These are phyloP conservation scores for Solen grandis DNA, from an alignment of 1,140 invertebrate genomes.

Conservation along the genomic window DNA sequence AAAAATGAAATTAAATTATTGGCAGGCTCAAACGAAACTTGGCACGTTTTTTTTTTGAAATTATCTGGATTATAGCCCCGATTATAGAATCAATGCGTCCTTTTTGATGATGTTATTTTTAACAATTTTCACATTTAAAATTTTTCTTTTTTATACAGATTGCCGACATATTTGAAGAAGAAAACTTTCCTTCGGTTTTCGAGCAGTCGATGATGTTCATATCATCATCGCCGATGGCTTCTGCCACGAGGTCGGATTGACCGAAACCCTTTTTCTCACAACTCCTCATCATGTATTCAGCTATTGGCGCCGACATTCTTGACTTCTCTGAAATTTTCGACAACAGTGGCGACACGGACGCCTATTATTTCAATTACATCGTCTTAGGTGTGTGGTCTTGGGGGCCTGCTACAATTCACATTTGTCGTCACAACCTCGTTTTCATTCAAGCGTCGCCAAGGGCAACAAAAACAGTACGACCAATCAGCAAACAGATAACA, in stretches of 20 bases:
- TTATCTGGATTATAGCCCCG: background rate
- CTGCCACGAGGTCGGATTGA: constrained; percentile 91
- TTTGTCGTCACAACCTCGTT: constrained; percentile 48
- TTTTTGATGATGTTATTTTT: background rate
- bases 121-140: background rate
- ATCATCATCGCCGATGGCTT: constrained; percentile 90
- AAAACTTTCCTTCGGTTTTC: constrained; percentile 80
- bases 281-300: constrained; percentile 79
- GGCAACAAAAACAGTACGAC: too few relatives aligned
- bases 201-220: constrained; percentile 94
- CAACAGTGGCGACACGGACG: background rate
- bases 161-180: background rate
- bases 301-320: constrained; percentile 45
- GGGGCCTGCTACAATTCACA: constrained; percentile 39
- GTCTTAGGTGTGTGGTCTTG: constrained; percentile 41
- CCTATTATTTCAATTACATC: background rate
- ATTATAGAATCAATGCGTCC: background rate
- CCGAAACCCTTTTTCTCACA: constrained; percentile 92
- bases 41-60: background rate
- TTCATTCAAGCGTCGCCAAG: background rate
- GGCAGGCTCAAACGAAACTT: background rate
- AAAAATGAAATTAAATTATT: too few relatives aligned
- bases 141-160: background rate
- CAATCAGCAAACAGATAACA: too few relatives aligned
- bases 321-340: constrained; percentile 50